A percentile compares a stretch with the other conserved stretches of the same genome.
phyloP scores from a whole-genome alignment of 2,113 vertebrate species.

The Cryptomyrus ogoouensis region DNA sequence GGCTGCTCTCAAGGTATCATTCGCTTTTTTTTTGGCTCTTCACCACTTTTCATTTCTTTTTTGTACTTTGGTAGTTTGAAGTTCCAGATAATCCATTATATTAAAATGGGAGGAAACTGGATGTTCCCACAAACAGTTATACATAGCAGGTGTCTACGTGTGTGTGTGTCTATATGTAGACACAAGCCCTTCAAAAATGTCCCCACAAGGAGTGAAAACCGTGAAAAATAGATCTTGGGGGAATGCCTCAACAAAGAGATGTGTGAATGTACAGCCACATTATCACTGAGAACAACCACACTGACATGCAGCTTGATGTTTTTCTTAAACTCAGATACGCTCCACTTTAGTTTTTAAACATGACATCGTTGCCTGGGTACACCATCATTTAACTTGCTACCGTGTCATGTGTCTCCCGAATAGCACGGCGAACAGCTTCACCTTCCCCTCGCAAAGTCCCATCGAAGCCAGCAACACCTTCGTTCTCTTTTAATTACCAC shows the following conservation, averaged over 20 bases:
- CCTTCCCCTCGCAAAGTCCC: slow-evolving; percentile 45
- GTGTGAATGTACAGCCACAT: not conserved
- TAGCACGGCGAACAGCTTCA: slow-evolving; percentile 14
- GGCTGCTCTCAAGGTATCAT: not conserved
- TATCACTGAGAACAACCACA: not conserved
- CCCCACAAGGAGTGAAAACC: not conserved
- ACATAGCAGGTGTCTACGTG: not conserved
- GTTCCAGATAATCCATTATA: not conserved
- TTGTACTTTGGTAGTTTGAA: not conserved
- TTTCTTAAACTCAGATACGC: not conserved
- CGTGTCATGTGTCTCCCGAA: not conserved
- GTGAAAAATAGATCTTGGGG: not conserved
- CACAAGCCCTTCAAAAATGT: not conserved
- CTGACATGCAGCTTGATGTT: not conserved
- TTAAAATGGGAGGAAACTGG: not conserved
- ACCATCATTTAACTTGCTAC: not conserved
- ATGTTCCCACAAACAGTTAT: not conserved
- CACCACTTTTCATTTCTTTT: not conserved
- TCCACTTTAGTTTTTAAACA: not conserved
- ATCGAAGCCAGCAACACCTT: slow-evolving; percentile 35
- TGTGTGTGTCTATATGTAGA: not conserved
- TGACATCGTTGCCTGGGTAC: not conserved
- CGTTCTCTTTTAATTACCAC: slow-evolving; percentile 53
- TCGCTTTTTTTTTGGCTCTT: not conserved
- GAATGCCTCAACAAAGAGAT: not conserved